Conservation (phyloP, 2,113 vertebrate species). For the Prionailurus bengalensis region DNA sequence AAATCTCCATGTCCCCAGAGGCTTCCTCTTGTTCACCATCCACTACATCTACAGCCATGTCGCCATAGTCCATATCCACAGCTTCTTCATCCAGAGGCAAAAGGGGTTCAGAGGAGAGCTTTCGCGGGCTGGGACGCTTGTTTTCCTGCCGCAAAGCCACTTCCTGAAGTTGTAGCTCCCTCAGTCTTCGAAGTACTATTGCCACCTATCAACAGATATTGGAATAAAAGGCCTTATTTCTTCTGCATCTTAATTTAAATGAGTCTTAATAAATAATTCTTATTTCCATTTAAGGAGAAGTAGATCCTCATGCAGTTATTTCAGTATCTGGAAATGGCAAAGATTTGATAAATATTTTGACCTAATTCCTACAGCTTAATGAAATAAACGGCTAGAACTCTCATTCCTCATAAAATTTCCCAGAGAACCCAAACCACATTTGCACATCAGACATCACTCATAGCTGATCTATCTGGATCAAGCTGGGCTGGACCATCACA, state of each 20-base stretch:
- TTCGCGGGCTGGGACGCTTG: slow-evolving; percentile 94
- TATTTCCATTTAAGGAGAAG: slow-evolving; percentile 50
- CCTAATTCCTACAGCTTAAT: slow-evolving; percentile 5
- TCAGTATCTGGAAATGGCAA: slow-evolving; percentile 2
- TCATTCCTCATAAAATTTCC: slow-evolving; percentile 7
- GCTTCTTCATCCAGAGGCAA: slow-evolving; percentile 97
- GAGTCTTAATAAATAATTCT: slow-evolving; percentile 38
- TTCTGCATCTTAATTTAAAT: slow-evolving; percentile 58
- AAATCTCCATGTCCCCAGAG: slow-evolving; percentile 91
- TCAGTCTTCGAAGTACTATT: slow-evolving; percentile 95
- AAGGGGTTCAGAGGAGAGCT: slow-evolving; percentile 91
- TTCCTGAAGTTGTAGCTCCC: slow-evolving; percentile 96
- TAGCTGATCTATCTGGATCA: neutral
- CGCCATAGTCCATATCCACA: slow-evolving; percentile 96
- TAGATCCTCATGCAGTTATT: neutral
- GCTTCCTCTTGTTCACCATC: slow-evolving; percentile 89
- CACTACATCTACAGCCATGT: slow-evolving; percentile 89
- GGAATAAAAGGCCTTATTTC: slow-evolving; percentile 11
- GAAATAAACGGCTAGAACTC: slow-evolving; percentile 34
- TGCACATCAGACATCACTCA: slow-evolving; percentile 12
- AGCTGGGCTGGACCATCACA: neutral
- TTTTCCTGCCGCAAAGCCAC: slow-evolving; percentile 92
- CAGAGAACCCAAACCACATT: slow-evolving; percentile 53
- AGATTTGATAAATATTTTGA: slow-evolving; percentile 24
- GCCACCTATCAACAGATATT: slow-evolving; percentile 92